Evolutionary conservation across 2,888 invertebrate genomes (phyloP).

Genomic region (Torymus tubicola): DNA sequence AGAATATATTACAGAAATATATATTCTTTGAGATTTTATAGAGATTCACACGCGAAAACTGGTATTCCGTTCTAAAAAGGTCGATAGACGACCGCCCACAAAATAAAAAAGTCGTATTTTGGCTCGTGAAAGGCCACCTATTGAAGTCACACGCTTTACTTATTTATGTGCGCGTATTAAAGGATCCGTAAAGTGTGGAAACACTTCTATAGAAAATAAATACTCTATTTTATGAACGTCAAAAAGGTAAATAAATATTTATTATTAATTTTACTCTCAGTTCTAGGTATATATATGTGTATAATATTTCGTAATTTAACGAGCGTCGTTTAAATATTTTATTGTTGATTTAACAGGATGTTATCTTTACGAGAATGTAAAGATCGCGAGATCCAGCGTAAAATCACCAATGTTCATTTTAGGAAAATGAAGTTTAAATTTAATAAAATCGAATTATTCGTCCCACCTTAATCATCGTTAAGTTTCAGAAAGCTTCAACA

Average conservation of each 20-base stretch:
- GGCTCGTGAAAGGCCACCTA: constrained; percentile 23
- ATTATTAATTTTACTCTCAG: background rate
- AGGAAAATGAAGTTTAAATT: too few species aligned
- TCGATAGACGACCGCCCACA: constrained; percentile 17
- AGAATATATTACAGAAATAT: too few species aligned
- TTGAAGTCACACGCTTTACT: constrained; percentile 28
- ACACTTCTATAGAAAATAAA: constrained; percentile 26
- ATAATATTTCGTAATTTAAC: too few species aligned
- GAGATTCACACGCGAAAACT: constrained; percentile 1
- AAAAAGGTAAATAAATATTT: background rate
- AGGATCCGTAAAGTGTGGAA: constrained; percentile 14
- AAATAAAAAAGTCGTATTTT: constrained; percentile 38
- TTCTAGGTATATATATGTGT: too few species aligned
- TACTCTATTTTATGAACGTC: constrained; percentile 6
- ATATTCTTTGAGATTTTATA: background rate
- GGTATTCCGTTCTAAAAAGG: constrained; percentile 23
- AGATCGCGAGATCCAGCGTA: too few species aligned
- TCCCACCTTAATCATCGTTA: constrained; percentile 6
- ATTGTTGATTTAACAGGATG: too few species aligned
- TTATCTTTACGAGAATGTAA: too few species aligned
- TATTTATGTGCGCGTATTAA: constrained; percentile 30
- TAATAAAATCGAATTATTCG: too few species aligned
- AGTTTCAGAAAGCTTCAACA: constrained; percentile 18
- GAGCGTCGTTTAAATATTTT: too few species aligned
- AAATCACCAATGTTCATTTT: too few species aligned